Evolutionary conservation across 2,888 invertebrate species (phyloP).

Genomic region (Allacma fusca): DNA sequence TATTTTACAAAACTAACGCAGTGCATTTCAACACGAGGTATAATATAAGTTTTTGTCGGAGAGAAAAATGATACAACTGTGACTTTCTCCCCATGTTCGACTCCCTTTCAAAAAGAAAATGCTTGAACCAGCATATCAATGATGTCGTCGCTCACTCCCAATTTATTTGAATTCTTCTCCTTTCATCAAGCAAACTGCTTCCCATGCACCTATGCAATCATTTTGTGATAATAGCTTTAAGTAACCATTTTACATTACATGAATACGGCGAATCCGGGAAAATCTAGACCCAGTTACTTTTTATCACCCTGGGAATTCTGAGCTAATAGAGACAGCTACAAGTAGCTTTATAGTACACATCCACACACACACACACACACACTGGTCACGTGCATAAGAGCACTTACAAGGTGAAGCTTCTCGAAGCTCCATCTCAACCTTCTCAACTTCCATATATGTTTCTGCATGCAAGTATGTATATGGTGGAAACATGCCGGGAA

Average conservation of each 20-base stretch:
- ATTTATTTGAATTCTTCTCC: conserved; percentile 25
- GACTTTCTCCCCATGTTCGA: background rate
- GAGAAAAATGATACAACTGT: conserved; percentile 7
- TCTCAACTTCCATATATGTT: background rate
- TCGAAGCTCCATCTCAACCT: background rate
- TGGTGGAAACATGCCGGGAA: background rate
- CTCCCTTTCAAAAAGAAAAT: background rate
- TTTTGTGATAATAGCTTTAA: background rate
- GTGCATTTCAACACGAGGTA: no score
- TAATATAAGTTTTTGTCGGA: background rate
- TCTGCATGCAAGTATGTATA: background rate
- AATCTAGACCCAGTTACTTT: background rate
- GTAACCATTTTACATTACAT: no score
- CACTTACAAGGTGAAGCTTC: no score
- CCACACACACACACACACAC: no score
- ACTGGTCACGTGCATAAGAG: no score
- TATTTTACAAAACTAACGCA: no score
- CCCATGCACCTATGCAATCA: background rate
- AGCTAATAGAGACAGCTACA: background rate
- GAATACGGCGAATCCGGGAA: background rate
- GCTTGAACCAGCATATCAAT: background rate
- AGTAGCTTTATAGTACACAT: no score
- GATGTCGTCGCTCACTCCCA: background rate
- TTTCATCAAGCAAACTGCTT: background rate
- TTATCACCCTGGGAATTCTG: conserved; percentile 10